Base-by-base conservation (phyloP, 2,888 invertebrate species). In the Coleophora deauratella region DNA sequence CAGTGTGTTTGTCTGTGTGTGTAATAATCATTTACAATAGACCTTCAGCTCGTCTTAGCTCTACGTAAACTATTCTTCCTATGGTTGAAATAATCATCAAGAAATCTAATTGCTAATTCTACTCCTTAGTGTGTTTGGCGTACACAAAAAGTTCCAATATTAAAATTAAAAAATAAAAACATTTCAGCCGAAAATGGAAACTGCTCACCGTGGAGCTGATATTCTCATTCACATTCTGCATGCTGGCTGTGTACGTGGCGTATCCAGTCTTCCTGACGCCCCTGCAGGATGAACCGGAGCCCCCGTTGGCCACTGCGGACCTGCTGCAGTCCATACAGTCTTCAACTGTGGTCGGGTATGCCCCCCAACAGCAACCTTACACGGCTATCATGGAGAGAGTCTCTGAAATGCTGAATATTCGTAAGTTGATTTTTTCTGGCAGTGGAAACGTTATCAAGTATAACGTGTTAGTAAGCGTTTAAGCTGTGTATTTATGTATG, bases 241-340 rank as follows among this genome's bases (percentile, higher is more conserved):
- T 70, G 0, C 2, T 52, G 0, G 63, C 77, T 0, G 59, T 75
- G 9, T 56, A 62, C 12, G 59, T 65, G 12, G 72, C 81, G 0
- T 71, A 63, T 48, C 80, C 80, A 0, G 75, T 80, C 31, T 82
- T 82, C 54, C 57, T 82, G 32, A 75, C 65, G 1, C 72, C 78
- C 0, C 45, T 81, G n/a, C 56, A 68, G 42, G 61, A 61, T 0
- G 58, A 66, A 3, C 74, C 76, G 0, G 59, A 61, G 7, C 55
- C 64, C 0, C 72, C 75, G 0, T 47, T 77, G 1, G 37, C 56
- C 0, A 52, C 62, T 0, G 4, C 38, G 0, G 65, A 68, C 7
- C 52, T 82, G 3, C 42, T 79, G 0, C 48, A 52, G 0, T 58
- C 73, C 0, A 38, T 80, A 1, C 46, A 55, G 1, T 38, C 41